Conservation (phyloP, 1,140 invertebrate species). For the Prorops nasuta region DNA sequence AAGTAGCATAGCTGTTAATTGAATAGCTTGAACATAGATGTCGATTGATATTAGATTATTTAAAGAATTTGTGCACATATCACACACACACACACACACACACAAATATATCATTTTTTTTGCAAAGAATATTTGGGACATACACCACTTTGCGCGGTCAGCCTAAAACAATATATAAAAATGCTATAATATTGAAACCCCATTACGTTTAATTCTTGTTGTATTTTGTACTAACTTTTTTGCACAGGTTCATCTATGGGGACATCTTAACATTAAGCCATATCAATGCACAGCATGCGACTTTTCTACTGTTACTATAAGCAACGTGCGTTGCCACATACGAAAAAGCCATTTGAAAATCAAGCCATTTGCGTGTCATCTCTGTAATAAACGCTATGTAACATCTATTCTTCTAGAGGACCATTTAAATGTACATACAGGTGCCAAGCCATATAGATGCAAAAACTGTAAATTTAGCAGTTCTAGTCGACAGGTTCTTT, state of each 20-base stretch:
- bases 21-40: no score
- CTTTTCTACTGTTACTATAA: constrained; percentile 46
- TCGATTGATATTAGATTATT: no score
- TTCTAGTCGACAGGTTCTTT: constrained; percentile 33
- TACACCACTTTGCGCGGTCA: no score
- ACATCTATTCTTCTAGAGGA: constrained; percentile 32
- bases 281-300: constrained; percentile 52
- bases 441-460: constrained; percentile 34
- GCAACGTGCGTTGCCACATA: constrained; percentile 38
- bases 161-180: no score
- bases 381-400: constrained; percentile 31
- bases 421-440: constrained; percentile 38
- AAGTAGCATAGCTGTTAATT: no score
- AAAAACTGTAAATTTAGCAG: constrained; percentile 30
- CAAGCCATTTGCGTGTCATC: constrained; percentile 34
- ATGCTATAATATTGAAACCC: no score
- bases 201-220: no score
- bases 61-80: no score
- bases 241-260: constrained; percentile 37
- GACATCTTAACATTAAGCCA: constrained; percentile 44
- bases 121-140: no score
- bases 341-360: constrained; percentile 43
- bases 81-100: no score
- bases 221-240: no score
- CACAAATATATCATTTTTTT: no score